These are phyloP conservation scores for Drosophila eohydei DNA, from an alignment of 2,888 invertebrate genomes.

Conservation along the genomic window DNA sequence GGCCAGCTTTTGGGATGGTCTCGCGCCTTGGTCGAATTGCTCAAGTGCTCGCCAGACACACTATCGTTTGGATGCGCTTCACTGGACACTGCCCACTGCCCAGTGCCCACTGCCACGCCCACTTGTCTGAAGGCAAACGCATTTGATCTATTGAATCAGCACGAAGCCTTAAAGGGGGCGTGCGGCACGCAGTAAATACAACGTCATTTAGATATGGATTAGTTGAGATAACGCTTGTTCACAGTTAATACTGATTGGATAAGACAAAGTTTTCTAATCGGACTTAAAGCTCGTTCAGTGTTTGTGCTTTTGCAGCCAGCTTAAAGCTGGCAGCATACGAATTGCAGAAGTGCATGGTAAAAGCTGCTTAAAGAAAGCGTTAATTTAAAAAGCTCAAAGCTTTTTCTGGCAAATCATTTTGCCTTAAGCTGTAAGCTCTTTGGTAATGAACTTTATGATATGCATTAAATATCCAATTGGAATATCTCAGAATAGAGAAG, in stretches of 20 bases:
- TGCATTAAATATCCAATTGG: no score
- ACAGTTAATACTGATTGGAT: not conserved
- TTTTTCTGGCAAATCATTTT: no score
- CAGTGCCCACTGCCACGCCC: conserved; percentile 62
- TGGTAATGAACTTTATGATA: no score
- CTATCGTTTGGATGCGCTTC: conserved; percentile 42
- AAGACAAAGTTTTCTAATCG: not conserved
- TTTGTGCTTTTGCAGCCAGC: not conserved
- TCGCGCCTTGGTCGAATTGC: conserved; percentile 14
- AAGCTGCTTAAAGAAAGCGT: no score
- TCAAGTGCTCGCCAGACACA: conserved; percentile 33
- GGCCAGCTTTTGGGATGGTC: conserved; percentile 25
- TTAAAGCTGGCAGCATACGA: no score
- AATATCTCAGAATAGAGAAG: no score
- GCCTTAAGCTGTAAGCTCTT: no score
- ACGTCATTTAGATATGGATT: conserved; percentile 8
- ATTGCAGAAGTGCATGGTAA: no score
- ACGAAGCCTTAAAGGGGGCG: conserved; percentile 9
- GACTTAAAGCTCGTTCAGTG: not conserved
- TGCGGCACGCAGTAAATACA: not conserved
- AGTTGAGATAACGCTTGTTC: not conserved
- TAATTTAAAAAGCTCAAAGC: no score
- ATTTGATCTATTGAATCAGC: conserved; percentile 67
- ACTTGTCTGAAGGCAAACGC: conserved; percentile 44
- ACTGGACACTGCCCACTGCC: conserved; percentile 15